These are phyloP conservation scores for Mylabris sibirica DNA, from an alignment of 2,888 invertebrate genomes.

Conservation along the genomic window DNA sequence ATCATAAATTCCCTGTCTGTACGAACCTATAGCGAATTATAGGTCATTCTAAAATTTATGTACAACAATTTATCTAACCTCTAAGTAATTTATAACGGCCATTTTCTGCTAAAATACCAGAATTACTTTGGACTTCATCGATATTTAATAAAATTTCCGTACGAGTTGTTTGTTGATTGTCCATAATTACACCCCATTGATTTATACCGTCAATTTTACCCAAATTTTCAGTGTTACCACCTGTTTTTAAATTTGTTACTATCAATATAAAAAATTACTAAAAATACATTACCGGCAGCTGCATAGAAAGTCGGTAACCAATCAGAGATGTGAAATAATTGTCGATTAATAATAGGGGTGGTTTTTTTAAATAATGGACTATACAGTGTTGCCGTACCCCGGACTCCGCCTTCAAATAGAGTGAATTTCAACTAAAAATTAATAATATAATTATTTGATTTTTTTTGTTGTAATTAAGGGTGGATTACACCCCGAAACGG, in stretches of 20 bases:
- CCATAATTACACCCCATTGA: constrained; percentile 54
- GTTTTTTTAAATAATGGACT: constrained; percentile 67
- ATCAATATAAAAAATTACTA: no score
- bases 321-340: constrained; percentile 81
- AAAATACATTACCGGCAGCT: constrained; percentile 45
- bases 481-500: constrained; percentile 76
- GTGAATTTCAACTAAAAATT: constrained; percentile 72
- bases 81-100: constrained; percentile 55
- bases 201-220: constrained; percentile 57
- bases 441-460: neutral
- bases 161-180: constrained; percentile 36
- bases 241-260: constrained; percentile 37
- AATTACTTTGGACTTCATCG: constrained; percentile 52
- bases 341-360: constrained; percentile 62
- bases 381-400: constrained; percentile 80
- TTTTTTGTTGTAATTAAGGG: constrained; percentile 20
- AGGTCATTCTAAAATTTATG: neutral
- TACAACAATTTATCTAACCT: constrained; percentile 36
- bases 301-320: constrained; percentile 78
- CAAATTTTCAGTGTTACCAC: constrained; percentile 56
- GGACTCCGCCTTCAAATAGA: constrained; percentile 85
- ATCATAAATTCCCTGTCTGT: constrained; percentile 43
- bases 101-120: constrained; percentile 53
- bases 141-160: constrained; percentile 53
- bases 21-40: constrained; percentile 38